Evolutionary conservation across 2,113 vertebrate genomes (phyloP).

Genomic region (Condylura cristata): DNA sequence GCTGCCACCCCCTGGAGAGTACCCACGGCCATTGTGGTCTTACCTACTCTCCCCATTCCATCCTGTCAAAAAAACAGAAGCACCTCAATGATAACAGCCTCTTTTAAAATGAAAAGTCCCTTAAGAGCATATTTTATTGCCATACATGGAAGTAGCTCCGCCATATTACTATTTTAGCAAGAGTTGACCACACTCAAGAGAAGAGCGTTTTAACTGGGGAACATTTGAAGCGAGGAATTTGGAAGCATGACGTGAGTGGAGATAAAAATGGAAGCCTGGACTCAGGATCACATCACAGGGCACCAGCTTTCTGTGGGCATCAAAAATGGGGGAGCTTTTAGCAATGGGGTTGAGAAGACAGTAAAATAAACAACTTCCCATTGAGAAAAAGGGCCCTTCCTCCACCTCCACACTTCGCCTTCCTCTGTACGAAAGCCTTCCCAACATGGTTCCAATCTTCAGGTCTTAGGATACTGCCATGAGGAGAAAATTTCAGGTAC

Average conservation of each 20-base stretch:
- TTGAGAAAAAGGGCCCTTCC: fast-evolving
- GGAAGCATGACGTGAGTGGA: not conserved
- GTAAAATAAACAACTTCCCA: not conserved
- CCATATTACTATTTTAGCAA: not conserved
- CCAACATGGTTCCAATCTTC: not conserved
- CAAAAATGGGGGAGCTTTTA: not conserved
- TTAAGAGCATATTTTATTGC: not conserved
- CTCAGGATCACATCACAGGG: too few species aligned
- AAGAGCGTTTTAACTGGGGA: not conserved
- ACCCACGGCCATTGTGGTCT: not conserved
- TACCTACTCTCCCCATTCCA: not conserved
- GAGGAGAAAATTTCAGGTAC: not conserved
- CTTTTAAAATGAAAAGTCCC: not conserved
- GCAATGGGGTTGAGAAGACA: not conserved
- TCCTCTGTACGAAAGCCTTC: fast-evolving
- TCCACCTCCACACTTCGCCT: too few species aligned
- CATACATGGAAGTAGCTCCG: not conserved
- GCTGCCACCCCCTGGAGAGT: not conserved
- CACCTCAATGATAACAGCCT: not conserved
- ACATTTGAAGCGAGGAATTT: not conserved
- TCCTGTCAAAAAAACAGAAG: not conserved
- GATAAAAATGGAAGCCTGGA: not conserved
- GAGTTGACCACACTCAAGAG: not conserved
- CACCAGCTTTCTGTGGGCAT: not conserved
- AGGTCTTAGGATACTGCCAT: too few species aligned